These are phyloP conservation scores for Knipowitschia caucasica DNA, from an alignment of 2,797 vertebrate species.

Conservation along the genomic window DNA sequence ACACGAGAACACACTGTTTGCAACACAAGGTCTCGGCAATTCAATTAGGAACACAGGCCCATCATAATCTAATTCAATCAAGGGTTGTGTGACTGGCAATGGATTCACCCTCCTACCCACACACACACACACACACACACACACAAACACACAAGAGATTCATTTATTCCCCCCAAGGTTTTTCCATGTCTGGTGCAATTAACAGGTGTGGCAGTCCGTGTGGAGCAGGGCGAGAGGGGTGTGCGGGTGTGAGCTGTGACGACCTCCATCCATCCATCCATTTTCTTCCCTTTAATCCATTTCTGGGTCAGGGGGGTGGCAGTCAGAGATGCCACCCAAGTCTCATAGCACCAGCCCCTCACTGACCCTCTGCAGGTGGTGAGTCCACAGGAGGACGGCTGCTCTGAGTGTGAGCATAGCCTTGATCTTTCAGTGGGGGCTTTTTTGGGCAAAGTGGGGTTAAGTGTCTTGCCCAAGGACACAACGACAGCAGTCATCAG, in stretches of 20 bases:
- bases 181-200: conserved; percentile 67
- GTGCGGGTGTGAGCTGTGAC: conserved; percentile 36
- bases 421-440: no score
- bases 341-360: no score
- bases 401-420: no score
- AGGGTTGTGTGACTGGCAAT: conserved; percentile 76
- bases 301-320: no score
- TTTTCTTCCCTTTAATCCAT: no score
- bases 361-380: no score
- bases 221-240: conserved; percentile 38
- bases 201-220: conserved; percentile 56
- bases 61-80: conserved; percentile 77
- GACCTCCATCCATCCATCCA: no score
- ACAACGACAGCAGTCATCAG: no score
- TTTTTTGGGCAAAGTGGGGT: no score
- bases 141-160: conserved; percentile 67
- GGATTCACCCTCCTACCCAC: conserved; percentile 53
- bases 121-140: conserved; percentile 43
- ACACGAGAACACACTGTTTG: conserved; percentile 61
- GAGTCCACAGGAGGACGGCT: no score
- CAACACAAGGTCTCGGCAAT: conserved; percentile 70
- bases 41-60: conserved; percentile 74
- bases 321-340: no score
- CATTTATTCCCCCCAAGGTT: conserved; percentile 67
- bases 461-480: no score